phyloP scores from a whole-genome alignment of 2,113 vertebrate genomes.

The Leptobrachium ailaonicum region DNA sequence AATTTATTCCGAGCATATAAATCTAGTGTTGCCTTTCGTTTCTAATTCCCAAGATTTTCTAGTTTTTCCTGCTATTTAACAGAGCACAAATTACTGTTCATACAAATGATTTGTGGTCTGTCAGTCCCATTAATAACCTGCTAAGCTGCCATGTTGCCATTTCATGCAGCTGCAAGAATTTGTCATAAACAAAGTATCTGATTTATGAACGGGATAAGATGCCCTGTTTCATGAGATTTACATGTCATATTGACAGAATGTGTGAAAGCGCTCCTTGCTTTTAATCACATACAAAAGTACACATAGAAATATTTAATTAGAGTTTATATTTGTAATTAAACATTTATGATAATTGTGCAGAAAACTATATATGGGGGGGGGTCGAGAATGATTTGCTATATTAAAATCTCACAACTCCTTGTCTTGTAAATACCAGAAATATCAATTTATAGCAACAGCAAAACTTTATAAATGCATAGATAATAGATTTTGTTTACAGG shows the following conservation, averaged over 20 bases:
- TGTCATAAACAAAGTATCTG: conserved; percentile 67
- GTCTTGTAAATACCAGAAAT: too few species aligned
- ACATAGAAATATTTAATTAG: conserved; percentile 32
- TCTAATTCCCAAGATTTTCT: conserved; percentile 58
- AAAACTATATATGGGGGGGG: not conserved
- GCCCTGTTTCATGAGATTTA: conserved; percentile 60
- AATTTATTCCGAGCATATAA: conserved; percentile 18
- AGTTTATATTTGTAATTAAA: conserved; percentile 38
- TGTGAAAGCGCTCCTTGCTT: conserved; percentile 48
- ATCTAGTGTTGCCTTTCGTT: conserved; percentile 48
- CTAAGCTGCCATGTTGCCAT: conserved; percentile 69
- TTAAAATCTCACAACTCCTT: not conserved
- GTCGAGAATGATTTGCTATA: not conserved
- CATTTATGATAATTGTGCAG: not conserved
- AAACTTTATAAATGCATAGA: too few species aligned
- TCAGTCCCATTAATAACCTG: conserved; percentile 70
- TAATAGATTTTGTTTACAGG: too few species aligned
- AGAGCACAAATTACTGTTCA: conserved; percentile 67
- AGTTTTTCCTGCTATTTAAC: conserved; percentile 66
- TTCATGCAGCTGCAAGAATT: conserved; percentile 67
- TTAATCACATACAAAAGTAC: conserved; percentile 38
- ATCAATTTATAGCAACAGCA: too few species aligned
- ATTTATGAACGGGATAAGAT: conserved; percentile 64
- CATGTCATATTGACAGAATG: conserved; percentile 59
- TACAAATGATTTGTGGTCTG: conserved; percentile 71